Percentiles rank a stretch among this genome's conserved stretches.
These are phyloP conservation scores for Venturia canescens DNA, from an alignment of 1,140 invertebrate species.

Conservation along the genomic window DNA sequence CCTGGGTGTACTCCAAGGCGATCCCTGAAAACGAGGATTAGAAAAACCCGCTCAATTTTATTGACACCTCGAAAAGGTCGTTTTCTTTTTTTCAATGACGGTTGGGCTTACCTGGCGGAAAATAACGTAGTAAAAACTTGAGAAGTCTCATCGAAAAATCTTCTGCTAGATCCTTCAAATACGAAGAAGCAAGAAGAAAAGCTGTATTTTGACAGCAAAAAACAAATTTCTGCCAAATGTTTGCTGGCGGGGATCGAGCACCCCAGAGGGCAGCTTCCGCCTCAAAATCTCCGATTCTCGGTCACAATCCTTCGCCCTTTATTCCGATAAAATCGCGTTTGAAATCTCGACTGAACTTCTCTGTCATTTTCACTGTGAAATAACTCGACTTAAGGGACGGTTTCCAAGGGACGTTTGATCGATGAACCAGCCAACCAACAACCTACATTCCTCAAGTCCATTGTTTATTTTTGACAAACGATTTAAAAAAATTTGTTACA, in stretches of 20 bases:
- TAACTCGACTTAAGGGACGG: background rate
- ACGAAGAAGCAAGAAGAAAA: background rate
- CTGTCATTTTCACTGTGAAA: background rate
- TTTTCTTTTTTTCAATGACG: background rate
- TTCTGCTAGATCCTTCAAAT: background rate
- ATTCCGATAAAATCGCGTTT: background rate
- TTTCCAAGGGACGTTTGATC: background rate
- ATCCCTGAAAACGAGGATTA: slow-evolving; percentile 72
- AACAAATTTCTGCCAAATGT: no score
- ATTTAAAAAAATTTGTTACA: no score
- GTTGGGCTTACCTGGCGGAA: slow-evolving; percentile 78
- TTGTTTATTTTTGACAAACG: no score
- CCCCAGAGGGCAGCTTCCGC: background rate
- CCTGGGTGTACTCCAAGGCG: slow-evolving; percentile 79
- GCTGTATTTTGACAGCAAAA: background rate
- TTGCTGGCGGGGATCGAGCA: no score
- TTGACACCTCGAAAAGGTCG: no score
- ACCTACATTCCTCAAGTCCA: no score
- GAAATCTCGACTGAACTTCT: background rate
- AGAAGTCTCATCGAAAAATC: slow-evolving; percentile 78
- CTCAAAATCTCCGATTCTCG: background rate
- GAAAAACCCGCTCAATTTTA: background rate
- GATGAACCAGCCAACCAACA: background rate
- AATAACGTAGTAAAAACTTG: slow-evolving; percentile 83
- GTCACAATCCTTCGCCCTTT: background rate